phyloP scores from a whole-genome alignment of 2,888 invertebrate genomes.

The Suillia variegata region DNA sequence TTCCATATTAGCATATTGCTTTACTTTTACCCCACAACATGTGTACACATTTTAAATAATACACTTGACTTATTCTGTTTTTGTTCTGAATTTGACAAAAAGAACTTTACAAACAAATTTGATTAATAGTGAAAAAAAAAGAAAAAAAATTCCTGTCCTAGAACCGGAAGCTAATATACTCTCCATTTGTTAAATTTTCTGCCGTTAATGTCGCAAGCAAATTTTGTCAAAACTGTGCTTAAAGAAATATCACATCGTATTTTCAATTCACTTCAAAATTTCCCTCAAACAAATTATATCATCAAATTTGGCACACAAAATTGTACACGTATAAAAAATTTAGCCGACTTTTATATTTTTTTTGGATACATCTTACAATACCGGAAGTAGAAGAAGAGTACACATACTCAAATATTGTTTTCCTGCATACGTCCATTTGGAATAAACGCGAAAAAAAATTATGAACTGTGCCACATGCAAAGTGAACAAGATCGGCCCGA shows the following conservation, averaged over 20 bases:
- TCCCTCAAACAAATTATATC: slow-evolving; percentile 18
- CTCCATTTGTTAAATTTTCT: too few relatives aligned
- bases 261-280: slow-evolving; percentile 22
- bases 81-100: too few relatives aligned
- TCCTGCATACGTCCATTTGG: slow-evolving; percentile 2
- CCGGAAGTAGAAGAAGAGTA: slow-evolving; percentile 13
- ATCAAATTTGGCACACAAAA: slow-evolving; percentile 29
- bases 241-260: slow-evolving; percentile 11
- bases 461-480: slow-evolving; percentile 33
- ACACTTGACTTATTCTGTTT: too few relatives aligned
- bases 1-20: too few relatives aligned
- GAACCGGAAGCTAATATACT: too few relatives aligned
- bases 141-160: too few relatives aligned
- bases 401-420: neutral
- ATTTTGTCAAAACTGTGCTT: too few relatives aligned
- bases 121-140: too few relatives aligned
- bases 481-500: slow-evolving; percentile 31
- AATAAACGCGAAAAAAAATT: slow-evolving; percentile 8
- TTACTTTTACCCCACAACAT: too few relatives aligned
- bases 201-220: too few relatives aligned
- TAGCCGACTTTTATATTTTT: slow-evolving; percentile 20
- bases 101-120: too few relatives aligned
- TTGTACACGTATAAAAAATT: slow-evolving; percentile 28
- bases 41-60: too few relatives aligned
- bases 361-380: slow-evolving; percentile 11